These are phyloP conservation scores for Lamprotornis superbus DNA, from an alignment of 2,113 vertebrate species.

Conservation along the genomic window DNA sequence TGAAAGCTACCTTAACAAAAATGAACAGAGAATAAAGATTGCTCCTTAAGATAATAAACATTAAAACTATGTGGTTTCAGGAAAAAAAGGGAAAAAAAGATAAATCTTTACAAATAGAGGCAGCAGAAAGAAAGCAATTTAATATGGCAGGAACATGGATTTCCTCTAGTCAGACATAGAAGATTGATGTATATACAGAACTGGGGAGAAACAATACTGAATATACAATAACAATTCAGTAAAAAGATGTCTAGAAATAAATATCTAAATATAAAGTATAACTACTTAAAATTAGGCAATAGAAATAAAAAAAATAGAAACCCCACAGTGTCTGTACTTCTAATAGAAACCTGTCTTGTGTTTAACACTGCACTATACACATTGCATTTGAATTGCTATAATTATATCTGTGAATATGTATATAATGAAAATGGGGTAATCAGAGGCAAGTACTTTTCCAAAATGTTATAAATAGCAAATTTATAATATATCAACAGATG, in stretches of 20 bases:
- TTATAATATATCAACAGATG: constrained; percentile 32
- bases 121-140: background rate
- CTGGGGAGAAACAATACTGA: background rate
- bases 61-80: background rate
- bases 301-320: background rate
- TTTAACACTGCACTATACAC: background rate
- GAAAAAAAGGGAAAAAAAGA: background rate
- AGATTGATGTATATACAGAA: background rate
- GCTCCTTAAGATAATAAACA: background rate
- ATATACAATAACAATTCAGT: background rate
- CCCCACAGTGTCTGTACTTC: background rate
- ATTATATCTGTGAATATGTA: constrained; percentile 45
- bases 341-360: background rate
- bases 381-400: constrained; percentile 9
- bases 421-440: constrained; percentile 44
- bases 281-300: background rate
- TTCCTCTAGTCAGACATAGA: background rate
- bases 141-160: background rate
- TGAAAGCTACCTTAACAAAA: background rate
- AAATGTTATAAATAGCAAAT: constrained; percentile 38
- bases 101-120: background rate
- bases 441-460: constrained; percentile 28
- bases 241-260: background rate
- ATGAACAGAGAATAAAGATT: background rate
- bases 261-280: background rate